Base-by-base conservation (phyloP, 2,888 invertebrate genomes). In the Synanthedon tipuliformis region DNA sequence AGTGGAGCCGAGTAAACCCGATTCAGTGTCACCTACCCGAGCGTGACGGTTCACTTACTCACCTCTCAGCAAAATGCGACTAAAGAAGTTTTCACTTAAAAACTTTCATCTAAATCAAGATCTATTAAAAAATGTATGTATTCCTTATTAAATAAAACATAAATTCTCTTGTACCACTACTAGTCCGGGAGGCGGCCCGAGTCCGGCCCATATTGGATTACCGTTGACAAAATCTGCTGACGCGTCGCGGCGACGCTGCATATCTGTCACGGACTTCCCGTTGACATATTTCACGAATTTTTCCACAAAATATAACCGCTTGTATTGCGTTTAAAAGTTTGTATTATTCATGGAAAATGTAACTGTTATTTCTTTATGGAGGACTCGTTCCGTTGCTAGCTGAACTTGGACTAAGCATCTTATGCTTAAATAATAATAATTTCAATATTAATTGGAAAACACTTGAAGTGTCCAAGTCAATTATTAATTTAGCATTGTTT, bases 151-250 rank as follows among this genome's bases (percentile, higher is more conserved):
- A 7, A 7, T n/a, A n/a, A n/a, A n/a, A n/a, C n/a, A n/a, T n/a
- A n/a, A n/a, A n/a, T n/a, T 54, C 41, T 55, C 59, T 69, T 66
- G 63, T 40, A 55, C 60, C 71, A 66, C 54, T 49, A 50, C 55
- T 48, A 54, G 56, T 58, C 61, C 59, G 64, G 64, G 62, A 61
- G 58, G 71, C 65, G 62, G 69, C 64, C 69, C 66, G 62, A 64
- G 59, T 62, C 59, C 62, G 62, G 61, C 64, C 73, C 73, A 77
- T 81, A 81, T 79, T 81, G 80, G 75, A 78, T 80, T 76, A 80
- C 73, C 65, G 75, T 57, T 72, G 74, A 73, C 73, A 67, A 68
- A 78, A 74, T 64, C 64, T 65, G 81, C 81, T 78, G 81, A 80
- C 76, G 69, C 56, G 59, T 45, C 56, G 59, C 65, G 64, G 51